Evolutionary conservation across 2,888 invertebrate species (phyloP).

Genomic region (Tiphia femorata): DNA sequence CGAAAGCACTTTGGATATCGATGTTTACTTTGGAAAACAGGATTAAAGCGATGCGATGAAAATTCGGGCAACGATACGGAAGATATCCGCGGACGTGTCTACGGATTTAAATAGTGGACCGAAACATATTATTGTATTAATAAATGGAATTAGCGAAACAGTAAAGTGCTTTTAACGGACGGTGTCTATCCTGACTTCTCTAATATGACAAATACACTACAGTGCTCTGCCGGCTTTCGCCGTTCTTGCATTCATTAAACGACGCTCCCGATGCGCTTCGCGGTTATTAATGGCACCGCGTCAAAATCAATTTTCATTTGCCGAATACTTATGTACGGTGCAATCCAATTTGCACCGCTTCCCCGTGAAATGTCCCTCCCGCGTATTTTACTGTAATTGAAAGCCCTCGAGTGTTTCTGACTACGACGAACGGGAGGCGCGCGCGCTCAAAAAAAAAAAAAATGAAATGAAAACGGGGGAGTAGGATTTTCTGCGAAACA

Average conservation of each 20-base stretch:
- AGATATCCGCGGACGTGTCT: constrained; percentile 23
- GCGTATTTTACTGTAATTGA: constrained; percentile 64
- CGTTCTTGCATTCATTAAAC: constrained; percentile 66
- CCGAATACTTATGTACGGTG: constrained; percentile 65
- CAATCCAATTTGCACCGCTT: constrained; percentile 61
- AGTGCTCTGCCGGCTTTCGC: constrained; percentile 39
- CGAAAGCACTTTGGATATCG: constrained; percentile 37
- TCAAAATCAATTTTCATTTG: constrained; percentile 68
- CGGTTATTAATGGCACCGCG: constrained; percentile 63
- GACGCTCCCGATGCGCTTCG: constrained; percentile 55
- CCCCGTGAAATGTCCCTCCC: constrained; percentile 30
- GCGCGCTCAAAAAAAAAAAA: constrained; percentile 31
- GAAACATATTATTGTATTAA: constrained; percentile 55
- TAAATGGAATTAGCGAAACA: constrained; percentile 64
- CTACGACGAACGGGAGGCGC: not conserved
- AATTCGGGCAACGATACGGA: constrained; percentile 26
- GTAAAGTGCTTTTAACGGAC: constrained; percentile 65
- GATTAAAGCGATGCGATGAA: constrained; percentile 33
- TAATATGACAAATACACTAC: constrained; percentile 63
- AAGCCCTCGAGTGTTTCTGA: constrained; percentile 59
- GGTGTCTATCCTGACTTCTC: constrained; percentile 57
- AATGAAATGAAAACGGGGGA: constrained; percentile 8
- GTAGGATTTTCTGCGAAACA: not conserved
- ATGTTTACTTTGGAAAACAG: constrained; percentile 42
- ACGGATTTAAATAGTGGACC: constrained; percentile 44